phyloP scores from a whole-genome alignment of 35 echinoderm and acorn worm species.

The Hemicentrotus pulcherrimus region DNA sequence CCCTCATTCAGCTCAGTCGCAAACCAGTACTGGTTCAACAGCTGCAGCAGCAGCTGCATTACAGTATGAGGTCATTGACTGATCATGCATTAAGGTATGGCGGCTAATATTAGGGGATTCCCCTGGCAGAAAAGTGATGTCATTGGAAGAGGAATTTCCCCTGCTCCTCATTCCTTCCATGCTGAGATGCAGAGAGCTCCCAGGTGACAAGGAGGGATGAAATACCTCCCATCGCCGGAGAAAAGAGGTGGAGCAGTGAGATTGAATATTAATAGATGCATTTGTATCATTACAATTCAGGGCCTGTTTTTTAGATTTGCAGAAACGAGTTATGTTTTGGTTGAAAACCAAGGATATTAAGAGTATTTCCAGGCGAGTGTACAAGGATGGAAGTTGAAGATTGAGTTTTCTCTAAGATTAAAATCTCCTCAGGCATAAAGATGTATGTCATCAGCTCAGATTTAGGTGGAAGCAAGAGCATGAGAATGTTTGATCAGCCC shows the following conservation, averaged over 20 bases:
- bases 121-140: neutral
- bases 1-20: constrained; percentile 28
- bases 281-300: neutral
- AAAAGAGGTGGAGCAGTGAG: neutral
- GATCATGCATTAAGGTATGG: neutral
- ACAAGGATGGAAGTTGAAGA: neutral
- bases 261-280: neutral
- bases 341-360: neutral
- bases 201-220: neutral
- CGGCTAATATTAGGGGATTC: neutral
- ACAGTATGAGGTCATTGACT: constrained; percentile 61
- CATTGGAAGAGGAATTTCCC: neutral
- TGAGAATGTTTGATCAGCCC: neutral
- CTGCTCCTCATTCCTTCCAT: neutral
- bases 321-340: neutral
- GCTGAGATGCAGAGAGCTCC: neutral
- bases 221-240: neutral
- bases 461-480: neutral
- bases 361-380: neutral
- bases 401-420: neutral
- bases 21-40: constrained; percentile 36
- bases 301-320: neutral
- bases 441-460: neutral
- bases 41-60: constrained; percentile 33
- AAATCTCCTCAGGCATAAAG: neutral